Percentiles rank a stretch among this genome's conserved stretches.
Evolutionary conservation across 2,113 vertebrate genomes (phyloP).

Genomic region (Larimichthys polyactis): DNA sequence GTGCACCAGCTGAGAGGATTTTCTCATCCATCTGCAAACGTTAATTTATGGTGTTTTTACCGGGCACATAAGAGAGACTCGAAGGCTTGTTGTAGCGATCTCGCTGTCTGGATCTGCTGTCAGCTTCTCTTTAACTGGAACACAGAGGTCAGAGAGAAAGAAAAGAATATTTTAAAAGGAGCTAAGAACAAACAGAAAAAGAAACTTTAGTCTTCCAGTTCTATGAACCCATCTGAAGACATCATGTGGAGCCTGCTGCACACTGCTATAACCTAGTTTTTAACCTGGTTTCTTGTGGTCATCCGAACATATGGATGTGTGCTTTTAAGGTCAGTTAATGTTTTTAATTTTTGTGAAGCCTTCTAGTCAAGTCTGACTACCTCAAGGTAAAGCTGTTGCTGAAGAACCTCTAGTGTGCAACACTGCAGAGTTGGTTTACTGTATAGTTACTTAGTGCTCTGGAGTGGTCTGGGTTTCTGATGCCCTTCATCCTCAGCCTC

Average conservation of each 20-base stretch:
- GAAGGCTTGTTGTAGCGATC: slow-evolving; percentile 93
- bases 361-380: background rate
- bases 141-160: background rate
- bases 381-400: background rate
- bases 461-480: slow-evolving; percentile 98
- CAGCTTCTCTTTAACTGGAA: slow-evolving; percentile 94
- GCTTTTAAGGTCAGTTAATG: background rate
- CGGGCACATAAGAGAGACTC: slow-evolving; percentile 96
- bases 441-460: slow-evolving; percentile 91
- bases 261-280: background rate
- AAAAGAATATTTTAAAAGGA: background rate
- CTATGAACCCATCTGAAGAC: background rate
- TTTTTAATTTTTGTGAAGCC: background rate
- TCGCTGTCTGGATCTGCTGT: slow-evolving; percentile 96
- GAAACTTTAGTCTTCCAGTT: background rate
- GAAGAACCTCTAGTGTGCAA: background rate
- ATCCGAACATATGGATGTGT: no score
- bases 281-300: background rate
- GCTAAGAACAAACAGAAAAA: background rate
- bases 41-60: slow-evolving; percentile 80
- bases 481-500: slow-evolving; percentile 97
- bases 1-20: no score
- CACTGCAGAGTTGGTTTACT: background rate
- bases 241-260: background rate
- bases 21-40: background rate